Evolutionary conservation across 2,113 vertebrate species (phyloP), one percentile per base, ranked within the genome.

Genomic region (Gallinago undulata): DNA sequence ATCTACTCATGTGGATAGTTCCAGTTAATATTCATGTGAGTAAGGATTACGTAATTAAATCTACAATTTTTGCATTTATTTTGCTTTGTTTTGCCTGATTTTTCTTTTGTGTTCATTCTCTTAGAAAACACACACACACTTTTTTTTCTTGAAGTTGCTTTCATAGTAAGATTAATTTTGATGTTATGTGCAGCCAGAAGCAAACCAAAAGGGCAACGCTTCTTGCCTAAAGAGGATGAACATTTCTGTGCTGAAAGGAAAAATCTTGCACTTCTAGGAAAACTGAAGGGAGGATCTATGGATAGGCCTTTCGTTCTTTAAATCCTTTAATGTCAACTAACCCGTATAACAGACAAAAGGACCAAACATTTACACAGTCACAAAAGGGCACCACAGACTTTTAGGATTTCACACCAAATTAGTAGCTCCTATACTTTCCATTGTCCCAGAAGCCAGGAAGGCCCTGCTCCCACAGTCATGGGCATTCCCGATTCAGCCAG

Each of bases 101-200:
- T 87, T 91, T 90, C 47, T 84, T 80, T 50, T 1, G 0, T 67
- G 48, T 51, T 76, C n/a, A n/a, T 91, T 89, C 84, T 68, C 31
- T 72, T 24, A 79, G 83, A 70, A 87, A 24, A 93, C 4, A 39
- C 3, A 59, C 4, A 33, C 2, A 60, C 5, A 11, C 1, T 7
- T 1, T 39, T 67, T 79, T 87, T 91, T 75, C 35, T 83, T 73
- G 72, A 62, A 50, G 50, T 77, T 70, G 9, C 31, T 93, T 80
- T 92, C 72, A 25, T 18, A n/a, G 18, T 64, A 68, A 87, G 48
- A 79, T 83, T 72, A 76, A 69, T 90, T 94, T 88, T 62, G 68
- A 74, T 67, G 41, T 45, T 88, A 77, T 83, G 93, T 69, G 72
- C 51, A 94, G 48, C 31, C 88, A 93, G 93, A 94, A 94, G 92